Base-by-base conservation (phyloP, 2,888 invertebrate species). In the Frankliniella fusca region DNA sequence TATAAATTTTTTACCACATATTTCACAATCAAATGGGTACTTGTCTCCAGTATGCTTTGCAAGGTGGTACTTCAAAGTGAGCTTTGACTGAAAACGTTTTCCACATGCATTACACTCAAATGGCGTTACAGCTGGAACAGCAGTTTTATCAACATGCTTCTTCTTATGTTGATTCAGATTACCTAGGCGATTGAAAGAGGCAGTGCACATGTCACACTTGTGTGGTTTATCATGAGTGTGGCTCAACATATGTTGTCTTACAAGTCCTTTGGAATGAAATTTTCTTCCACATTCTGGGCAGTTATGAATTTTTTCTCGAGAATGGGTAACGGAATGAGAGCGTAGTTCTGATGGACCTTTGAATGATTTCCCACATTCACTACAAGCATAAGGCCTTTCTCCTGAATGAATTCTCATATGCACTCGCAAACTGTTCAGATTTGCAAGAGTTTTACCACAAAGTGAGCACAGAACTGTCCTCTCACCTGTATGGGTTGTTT, bases 231-330 rank as follows among this genome's bases (percentile, higher is more conserved):
- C 83, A 50, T 83, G 83, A 12, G 84, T 84, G 80, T 84, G 84
- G 70, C 82, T 83, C 23, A 83, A 48, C 48, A 82, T 83, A 48
- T 84, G 84, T 48, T 84, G 84, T 20, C 83, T 83, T 11, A 84
- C 83, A 23, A 84, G 80, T 20, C 81, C 82, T 54, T 82, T 83
- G 61, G 82, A 83, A 70, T 83, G 83, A 48, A 84, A 84, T 61
- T 82, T 82, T 76, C 70, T 85, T 3, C 84, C 84, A 80, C 85
- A 85, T 12, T 85, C 81, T 27, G 83, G 82, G 82, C 85, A 87
- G 0, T 83, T 83, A 83, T 86, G 87, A 0, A 86, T 86, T 80
- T 85, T 84, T 81, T 87, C 87, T 23, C 86, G 86, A 0, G 86
- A 87, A 81, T 87, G 87, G 20, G 83, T 84, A 82, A 85, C 83